Evolutionary conservation across 2,888 invertebrate genomes (phyloP), one percentile per base, ranked within the genome.

Genomic region (Therioaphis trifolii): DNA sequence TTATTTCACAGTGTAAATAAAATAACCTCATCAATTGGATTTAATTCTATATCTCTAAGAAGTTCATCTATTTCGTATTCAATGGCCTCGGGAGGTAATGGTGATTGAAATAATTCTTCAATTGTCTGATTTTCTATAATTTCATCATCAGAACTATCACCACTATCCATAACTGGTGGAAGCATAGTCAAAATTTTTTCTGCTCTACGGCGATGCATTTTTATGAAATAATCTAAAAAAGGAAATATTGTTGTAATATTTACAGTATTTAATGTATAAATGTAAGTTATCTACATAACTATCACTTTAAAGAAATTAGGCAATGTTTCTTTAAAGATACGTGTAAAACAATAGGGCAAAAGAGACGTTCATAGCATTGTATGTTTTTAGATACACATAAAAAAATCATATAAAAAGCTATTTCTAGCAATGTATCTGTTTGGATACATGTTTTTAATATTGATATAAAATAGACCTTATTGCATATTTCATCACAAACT

Each of bases 351-450:
- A 43, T 43, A 49, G 49, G 14, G 14, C 15, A 49, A 49, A 49
- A 49, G 7, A 14, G 49, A 18, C 63, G 18, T 63, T 63, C 63
- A 63, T 7, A 29, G 63, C 63, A 29, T 9, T 68, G 29, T 29
- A 29, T 35, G 0, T 63, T 63, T 63, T 63, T 35, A 27, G 35
- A 9, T 35, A 63, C 15, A 63, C 35, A 18, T 29, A 63, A 15
- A 35, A 63, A n/a, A 55, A 55, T 21, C 55, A 55, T 21, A 55
- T 55, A 12, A 55, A 21, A 21, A 55, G 55, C 2, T 63, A 35
- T 35, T 63, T 63, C 63, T 63, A 35, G 18, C 35, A 35, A 63
- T 63, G 66, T 68, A 68, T 68, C 40, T 40, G 40, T 40, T 68
- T 68, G n/a, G 68, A 68, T 21, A 68, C 68, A 68, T 40, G 40